phyloP scores from a whole-genome alignment of 2,888 invertebrate genomes.

The Endotricha flammealis region DNA sequence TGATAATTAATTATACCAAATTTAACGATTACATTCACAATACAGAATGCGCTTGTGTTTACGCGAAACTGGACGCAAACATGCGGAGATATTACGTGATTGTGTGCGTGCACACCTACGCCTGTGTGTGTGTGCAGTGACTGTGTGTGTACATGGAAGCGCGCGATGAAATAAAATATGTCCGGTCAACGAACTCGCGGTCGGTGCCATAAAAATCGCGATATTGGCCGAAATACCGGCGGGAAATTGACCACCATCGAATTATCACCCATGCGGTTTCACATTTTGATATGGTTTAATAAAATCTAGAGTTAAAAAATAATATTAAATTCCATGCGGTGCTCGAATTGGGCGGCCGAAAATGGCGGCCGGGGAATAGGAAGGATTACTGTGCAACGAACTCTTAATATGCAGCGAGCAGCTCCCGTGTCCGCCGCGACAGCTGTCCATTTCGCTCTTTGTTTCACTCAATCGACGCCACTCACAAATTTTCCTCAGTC shows the following conservation, averaged over 20 bases:
- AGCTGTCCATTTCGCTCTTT: conserved; percentile 41
- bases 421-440: conserved; percentile 40
- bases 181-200: conserved; percentile 75
- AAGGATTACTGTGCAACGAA: conserved; percentile 50
- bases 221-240: conserved; percentile 72
- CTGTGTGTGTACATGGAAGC: conserved; percentile 74
- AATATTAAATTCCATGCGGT: conserved; percentile 20
- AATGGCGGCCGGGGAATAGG: conserved; percentile 36
- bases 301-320: conserved; percentile 1
- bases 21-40: conserved; percentile 52
- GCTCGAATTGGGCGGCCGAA: conserved; percentile 27
- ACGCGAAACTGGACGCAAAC: conserved; percentile 66
- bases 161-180: conserved; percentile 79
- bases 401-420: conserved; percentile 54
- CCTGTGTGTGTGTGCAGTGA: conserved; percentile 55
- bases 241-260: conserved; percentile 44
- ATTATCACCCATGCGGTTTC: conserved; percentile 21
- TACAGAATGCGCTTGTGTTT: conserved; percentile 58
- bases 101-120: conserved; percentile 52
- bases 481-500: conserved; percentile 18
- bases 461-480: conserved; percentile 18
- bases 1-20: conserved; percentile 44
- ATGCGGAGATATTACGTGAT: conserved; percentile 48
- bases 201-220: conserved; percentile 77
- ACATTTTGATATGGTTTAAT: conserved; percentile 3